phyloP scores from a whole-genome alignment of 2,113 vertebrate species.

The Nyctibius bracteatus region DNA sequence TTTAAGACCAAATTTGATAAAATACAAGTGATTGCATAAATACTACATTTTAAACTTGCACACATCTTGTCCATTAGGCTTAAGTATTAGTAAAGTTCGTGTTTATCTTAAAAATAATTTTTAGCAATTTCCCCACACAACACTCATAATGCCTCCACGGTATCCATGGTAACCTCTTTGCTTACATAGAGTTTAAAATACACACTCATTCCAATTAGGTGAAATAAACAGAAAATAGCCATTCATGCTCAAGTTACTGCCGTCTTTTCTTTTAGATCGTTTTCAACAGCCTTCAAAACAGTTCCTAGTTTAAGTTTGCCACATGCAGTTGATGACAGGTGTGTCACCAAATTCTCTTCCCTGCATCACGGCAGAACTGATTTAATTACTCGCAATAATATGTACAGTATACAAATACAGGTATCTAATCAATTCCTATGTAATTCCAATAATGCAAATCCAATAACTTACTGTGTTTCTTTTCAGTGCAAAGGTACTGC shows the following conservation, averaged over 20 bases:
- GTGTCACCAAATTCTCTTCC: not conserved
- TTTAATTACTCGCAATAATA: not conserved
- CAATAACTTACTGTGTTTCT: not conserved
- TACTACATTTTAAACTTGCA: constrained; percentile 61
- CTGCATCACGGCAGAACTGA: not conserved
- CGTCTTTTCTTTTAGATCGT: constrained; percentile 4
- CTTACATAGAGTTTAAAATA: constrained; percentile 31
- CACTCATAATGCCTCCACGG: constrained; percentile 14
- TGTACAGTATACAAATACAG: not conserved
- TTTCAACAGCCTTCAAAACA: not conserved
- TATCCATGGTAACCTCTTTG: constrained; percentile 43
- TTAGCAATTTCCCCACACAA: constrained; percentile 33
- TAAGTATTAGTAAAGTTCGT: constrained; percentile 46
- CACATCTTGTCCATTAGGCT: constrained; percentile 53
- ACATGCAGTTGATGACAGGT: not conserved
- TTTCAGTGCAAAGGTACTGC: not conserved
- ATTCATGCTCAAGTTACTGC: not conserved
- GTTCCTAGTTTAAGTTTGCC: not conserved
- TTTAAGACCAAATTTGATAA: constrained; percentile 57
- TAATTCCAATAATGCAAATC: not conserved
- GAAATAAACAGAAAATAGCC: not conserved
- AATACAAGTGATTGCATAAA: constrained; percentile 63
- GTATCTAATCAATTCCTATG: not conserved
- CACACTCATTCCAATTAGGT: constrained; percentile 46
- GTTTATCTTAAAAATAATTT: constrained; percentile 52